A percentile compares a stretch with the other conserved stretches of the same genome.
Conservation (phyloP, 2,888 invertebrate species). For the Campaea margaritaria region DNA sequence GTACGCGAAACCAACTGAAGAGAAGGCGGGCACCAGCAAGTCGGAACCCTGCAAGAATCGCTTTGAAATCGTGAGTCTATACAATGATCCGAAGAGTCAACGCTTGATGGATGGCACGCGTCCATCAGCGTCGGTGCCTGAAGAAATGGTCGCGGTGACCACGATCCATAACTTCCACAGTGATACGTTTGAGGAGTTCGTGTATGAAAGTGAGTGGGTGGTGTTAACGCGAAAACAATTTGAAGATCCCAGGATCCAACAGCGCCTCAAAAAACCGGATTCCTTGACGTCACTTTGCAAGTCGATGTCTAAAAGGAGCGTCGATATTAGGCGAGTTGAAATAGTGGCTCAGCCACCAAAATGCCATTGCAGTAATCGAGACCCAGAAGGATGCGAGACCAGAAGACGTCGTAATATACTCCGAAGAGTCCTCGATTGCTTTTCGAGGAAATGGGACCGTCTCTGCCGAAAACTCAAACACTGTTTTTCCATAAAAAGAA, state of each 20-base stretch:
- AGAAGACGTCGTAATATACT: conserved; percentile 48
- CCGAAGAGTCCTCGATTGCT: conserved; percentile 44
- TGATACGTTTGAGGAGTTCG: conserved; percentile 66
- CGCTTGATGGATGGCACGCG: conserved; percentile 47
- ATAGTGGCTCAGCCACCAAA: conserved; percentile 63
- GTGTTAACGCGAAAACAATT: conserved; percentile 65
- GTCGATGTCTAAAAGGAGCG: conserved; percentile 54
- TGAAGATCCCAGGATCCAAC: conserved; percentile 68
- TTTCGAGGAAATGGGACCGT: conserved; percentile 45
- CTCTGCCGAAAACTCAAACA: conserved; percentile 53
- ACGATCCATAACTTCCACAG: conserved; percentile 71
- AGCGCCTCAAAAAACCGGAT: conserved; percentile 58
- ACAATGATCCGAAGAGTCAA: conserved; percentile 37
- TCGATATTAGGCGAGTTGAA: conserved; percentile 50
- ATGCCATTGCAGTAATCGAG: conserved; percentile 68
- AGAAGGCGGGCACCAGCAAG: conserved; percentile 42
- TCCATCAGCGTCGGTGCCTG: conserved; percentile 40
- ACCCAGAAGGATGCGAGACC: conserved; percentile 44
- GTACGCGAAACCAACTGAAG: conserved; percentile 74
- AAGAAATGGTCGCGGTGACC: conserved; percentile 70
- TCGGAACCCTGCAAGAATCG: conserved; percentile 43
- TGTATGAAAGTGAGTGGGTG: conserved; percentile 76
- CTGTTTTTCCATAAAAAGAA: conserved; percentile 37
- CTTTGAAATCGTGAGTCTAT: conserved; percentile 49
- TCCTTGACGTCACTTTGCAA: conserved; percentile 64